Base-by-base conservation (phyloP, 2,888 invertebrate species). In the Cephus pygmeus region DNA sequence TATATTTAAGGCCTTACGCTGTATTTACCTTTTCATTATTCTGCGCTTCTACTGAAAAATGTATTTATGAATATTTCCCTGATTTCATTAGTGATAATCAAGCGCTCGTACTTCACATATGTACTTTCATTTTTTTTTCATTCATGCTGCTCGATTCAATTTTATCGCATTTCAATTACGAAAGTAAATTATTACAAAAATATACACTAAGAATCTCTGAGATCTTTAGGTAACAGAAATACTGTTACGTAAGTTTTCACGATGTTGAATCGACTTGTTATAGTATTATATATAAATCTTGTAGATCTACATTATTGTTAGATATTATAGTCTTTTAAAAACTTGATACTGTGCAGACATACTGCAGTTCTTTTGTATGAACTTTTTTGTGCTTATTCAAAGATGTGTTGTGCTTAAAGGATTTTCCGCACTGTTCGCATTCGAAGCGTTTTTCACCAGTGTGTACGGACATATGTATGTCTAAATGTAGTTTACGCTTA, bases 371-470 rank as follows among this genome's bases (percentile, higher is more conserved):
- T 23, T 4, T 69, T 35, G 31, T 12, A 69, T 76, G 76, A 15
- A 30, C 36, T 69, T 76, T 76, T 76, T 76, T 76, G 34, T 76
- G 76, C 40, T 76, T 76, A 69, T 76, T 76, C 69, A 76, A 69
- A 69, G 76, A 76, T 30, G 76, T 76, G 69, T 76, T 76, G 36
- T 76, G 76, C 30, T 76, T 76, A 33, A 76, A 76, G 33, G 76
- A 76, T 33, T 76, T 76, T 34, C 69, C 69, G 9, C 76, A 76
- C 40, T 35, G 76, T 69, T 76, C 69, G n/a, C 76, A 76, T 30
- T 76, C 76, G 30, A 76, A 76, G 69, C 76, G n/a, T 69, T 76
- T 76, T 69, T 76, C 76, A 34, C 76, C 76, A 23, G 76, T 76
- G 34, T 76, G 76, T 69, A 76, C 31, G n/a, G 69, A 36, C 76